Conservation (phyloP, 92 coral and sea anemone species). For the Phymanthus crucifer region DNA sequence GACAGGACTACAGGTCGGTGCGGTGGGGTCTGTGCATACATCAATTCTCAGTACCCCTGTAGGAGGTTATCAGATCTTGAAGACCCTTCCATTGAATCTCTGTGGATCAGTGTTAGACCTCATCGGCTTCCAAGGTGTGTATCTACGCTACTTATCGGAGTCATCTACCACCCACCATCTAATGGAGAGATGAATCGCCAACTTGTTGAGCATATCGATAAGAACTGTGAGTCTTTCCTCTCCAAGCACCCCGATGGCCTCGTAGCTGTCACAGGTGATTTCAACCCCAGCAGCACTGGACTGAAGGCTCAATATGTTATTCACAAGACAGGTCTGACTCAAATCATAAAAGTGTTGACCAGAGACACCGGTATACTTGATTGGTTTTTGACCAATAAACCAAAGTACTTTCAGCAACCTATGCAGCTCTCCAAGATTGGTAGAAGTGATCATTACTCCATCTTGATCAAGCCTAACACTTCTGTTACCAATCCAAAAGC, state of each 20-base stretch:
- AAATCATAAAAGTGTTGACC: slow-evolving; percentile 26
- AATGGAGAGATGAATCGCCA: neutral
- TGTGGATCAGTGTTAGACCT: slow-evolving; percentile 27
- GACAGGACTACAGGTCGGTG: neutral
- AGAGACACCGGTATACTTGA: slow-evolving; percentile 22
- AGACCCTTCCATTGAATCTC: slow-evolving; percentile 17
- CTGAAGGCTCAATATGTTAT: slow-evolving; percentile 1
- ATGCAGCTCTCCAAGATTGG: neutral
- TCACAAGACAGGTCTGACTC: slow-evolving; percentile 20
- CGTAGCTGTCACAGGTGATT: slow-evolving; percentile 17
- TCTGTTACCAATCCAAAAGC: neutral
- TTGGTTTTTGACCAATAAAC: slow-evolving; percentile 26
- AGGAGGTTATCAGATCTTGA: slow-evolving; percentile 13
- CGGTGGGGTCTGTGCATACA: slow-evolving; percentile 26
- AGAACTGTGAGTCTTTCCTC: neutral
- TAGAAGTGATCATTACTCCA: slow-evolving; percentile 5
- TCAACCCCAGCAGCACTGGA: slow-evolving; percentile 25
- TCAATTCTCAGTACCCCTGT: slow-evolving; percentile 16
- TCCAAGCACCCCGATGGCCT: slow-evolving; percentile 29
- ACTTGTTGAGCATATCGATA: neutral
- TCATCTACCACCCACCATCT: neutral
- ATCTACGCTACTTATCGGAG: neutral
- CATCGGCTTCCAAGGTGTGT: neutral
- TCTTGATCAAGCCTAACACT: neutral
- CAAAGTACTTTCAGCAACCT: neutral